Evolutionary conservation across 2,113 vertebrate species (phyloP), one percentile per base, ranked within the genome.

Genomic region (Xenopus tropicalis): DNA sequence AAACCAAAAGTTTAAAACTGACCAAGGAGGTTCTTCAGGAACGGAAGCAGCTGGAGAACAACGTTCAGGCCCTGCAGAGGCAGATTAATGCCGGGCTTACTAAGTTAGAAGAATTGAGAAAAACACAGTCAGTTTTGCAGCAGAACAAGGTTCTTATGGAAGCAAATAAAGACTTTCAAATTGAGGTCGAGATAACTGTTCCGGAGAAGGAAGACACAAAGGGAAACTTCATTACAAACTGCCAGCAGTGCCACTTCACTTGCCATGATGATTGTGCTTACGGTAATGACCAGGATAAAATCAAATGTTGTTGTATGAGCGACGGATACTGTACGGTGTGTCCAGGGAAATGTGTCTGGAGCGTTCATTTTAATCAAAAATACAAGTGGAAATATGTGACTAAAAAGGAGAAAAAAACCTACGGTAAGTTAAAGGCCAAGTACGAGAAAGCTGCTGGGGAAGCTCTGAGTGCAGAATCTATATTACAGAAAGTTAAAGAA

Each of bases 81-180:
- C 67, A 71, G 19, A 79, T 83, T 51, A 17, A 65, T 22, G 71
- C 21, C 0, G 43, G 58, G 0, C 67, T 79, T 44, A 11, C 4
- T 0, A 80, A 72, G 19, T 25, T 72, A 13, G 65, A 79, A 11
- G 80, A 80, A 10, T 46, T 81, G 10, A 51, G 66, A 11, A n/a
- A 75, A 25, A 80, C 66, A 1, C 14, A 74, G 17, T 2, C 10
- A n/a, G 46, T 1, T 6, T 63, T 80, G 23, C 19, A 79, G 1
- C 70, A 74, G 23, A 70, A 75, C 21, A 56, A 63, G 22, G 57
- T 3, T 1, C 14, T 70, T 1, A 57, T 80, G 73, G 54, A 61
- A 5, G 71, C 70, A 66, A 80, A 79, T 70, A 66, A 37, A 44
- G 1, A 72, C 61, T 81, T 80, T 72, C 73, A 78, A 23, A 79